Percentiles rank a stretch among this genome's conserved stretches.
phyloP scores from a whole-genome alignment of 2,797 vertebrate species.

The Phrynocephalus guinanensis region DNA sequence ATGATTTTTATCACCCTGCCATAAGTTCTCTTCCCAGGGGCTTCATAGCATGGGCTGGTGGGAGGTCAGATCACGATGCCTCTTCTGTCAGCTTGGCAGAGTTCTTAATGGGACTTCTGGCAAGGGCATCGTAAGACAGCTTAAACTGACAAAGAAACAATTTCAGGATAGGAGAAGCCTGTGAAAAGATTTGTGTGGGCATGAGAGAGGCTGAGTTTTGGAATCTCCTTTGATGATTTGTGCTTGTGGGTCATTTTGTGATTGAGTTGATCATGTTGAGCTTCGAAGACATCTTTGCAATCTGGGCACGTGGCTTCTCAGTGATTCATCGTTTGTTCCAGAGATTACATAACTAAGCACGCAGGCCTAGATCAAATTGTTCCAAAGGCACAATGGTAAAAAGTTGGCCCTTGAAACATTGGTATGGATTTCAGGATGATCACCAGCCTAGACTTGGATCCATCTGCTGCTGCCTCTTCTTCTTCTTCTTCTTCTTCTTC shows the following conservation, averaged over 20 bases:
- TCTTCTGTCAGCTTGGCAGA: slow-evolving; percentile 48
- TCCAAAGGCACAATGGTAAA: neutral
- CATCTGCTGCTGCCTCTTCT: no score
- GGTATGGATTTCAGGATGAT: neutral
- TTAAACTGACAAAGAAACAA: slow-evolving; percentile 51
- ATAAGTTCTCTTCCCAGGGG: slow-evolving; percentile 39
- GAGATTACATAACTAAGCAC: no score
- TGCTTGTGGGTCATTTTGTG: neutral
- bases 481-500: no score
- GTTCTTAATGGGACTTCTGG: slow-evolving; percentile 48
- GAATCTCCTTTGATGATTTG: neutral
- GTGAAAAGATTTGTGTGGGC: slow-evolving; percentile 34
- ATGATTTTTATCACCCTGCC: slow-evolving; percentile 54
- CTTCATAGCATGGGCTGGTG: slow-evolving; percentile 10
- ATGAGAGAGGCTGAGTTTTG: slow-evolving; percentile 47
- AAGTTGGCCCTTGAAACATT: neutral
- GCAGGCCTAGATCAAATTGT: no score
- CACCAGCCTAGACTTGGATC: neutral
- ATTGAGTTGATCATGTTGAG: neutral
- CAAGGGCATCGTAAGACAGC: slow-evolving; percentile 52
- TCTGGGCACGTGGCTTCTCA: neutral
- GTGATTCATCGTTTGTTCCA: no score
- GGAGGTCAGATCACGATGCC: slow-evolving; percentile 49
- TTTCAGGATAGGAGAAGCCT: slow-evolving; percentile 56
- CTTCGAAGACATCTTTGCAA: neutral